Base-by-base conservation (phyloP, 2,888 invertebrate genomes). In the Napeogenes sylphis region DNA sequence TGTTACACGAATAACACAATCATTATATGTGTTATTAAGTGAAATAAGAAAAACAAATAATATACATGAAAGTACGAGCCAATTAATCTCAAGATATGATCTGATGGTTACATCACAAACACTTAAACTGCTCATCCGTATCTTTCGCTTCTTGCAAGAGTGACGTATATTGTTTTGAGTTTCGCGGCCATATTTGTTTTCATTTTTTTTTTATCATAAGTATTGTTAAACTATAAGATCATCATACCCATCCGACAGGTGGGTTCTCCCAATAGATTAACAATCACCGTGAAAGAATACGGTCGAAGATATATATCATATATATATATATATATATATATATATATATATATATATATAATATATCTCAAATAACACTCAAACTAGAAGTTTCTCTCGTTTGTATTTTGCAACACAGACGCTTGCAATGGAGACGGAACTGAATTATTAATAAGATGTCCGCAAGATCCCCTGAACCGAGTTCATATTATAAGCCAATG, bases 371-470 rank as follows among this genome's bases (percentile, higher is more conserved):
- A 38, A 55, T 38, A 13, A 45, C 55, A 42, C 14, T 42, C 10
- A 57, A 30, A 30, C 21, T 51, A 51, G 10, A 51, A 51, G 8
- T 30, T 51, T 51, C 30, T 30, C 30, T 51, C 30, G 51, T 51
- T 21, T 56, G 42, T 51, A 55, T 56, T 58, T 64, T 64, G 72
- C 70, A 71, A 74, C 75, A 71, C 82, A 82, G 78, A 82, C 78
- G 81, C 79, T 78, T 79, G 78, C 80, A 78, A 73, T 75, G 70
- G 71, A 74, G 76, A 73, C 75, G 70, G 73, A 68, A 69, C 73
- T 83, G 82, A 79, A 83, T 83, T 83, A 83, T 83, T 83, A 79
- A 83, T 81, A 77, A 64, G 65, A 71, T 68, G 75, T 73, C 75
- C 72, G 68, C 65, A 66, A 77, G 77, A 78, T 68, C 74, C 70